A percentile compares a stretch with the other conserved stretches of the same genome.
Conservation (phyloP, 1,140 invertebrate genomes). For the Dendrolimus punctatus region DNA sequence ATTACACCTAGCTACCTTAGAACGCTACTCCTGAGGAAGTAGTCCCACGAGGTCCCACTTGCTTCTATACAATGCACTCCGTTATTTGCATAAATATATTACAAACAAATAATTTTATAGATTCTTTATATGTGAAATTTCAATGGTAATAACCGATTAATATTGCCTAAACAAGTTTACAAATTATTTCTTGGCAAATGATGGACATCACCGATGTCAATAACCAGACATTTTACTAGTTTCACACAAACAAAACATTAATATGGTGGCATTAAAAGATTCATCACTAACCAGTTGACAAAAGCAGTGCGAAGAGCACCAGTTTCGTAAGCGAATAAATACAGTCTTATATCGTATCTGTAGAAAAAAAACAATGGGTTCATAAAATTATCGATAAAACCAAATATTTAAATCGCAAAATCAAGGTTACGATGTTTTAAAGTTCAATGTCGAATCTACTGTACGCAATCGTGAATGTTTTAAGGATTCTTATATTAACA, state of each 20-base stretch:
- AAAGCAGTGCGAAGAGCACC: constrained; percentile 5
- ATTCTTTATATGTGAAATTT: no score
- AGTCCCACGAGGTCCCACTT: neutral
- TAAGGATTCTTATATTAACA: constrained; percentile 25
- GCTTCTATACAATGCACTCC: no score
- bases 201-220: no score
- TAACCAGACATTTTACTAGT: no score
- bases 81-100: no score
- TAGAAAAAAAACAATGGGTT: constrained; percentile 16
- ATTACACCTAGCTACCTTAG: constrained; percentile 55
- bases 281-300: constrained; percentile 16
- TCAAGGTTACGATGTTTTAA: constrained; percentile 6
- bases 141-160: no score
- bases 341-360: constrained; percentile 24
- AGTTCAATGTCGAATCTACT: constrained; percentile 27
- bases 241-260: no score
- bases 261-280: no score
- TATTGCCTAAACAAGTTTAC: no score
- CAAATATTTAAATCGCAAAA: no score
- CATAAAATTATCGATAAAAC: constrained; percentile 4
- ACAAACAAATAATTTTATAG: no score
- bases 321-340: constrained; percentile 15
- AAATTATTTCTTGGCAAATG: no score
- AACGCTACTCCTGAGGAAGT: constrained; percentile 33
- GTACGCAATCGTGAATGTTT: constrained; percentile 46